phyloP scores from a whole-genome alignment of 2,113 vertebrate species.

The Accipiter virgatus region DNA sequence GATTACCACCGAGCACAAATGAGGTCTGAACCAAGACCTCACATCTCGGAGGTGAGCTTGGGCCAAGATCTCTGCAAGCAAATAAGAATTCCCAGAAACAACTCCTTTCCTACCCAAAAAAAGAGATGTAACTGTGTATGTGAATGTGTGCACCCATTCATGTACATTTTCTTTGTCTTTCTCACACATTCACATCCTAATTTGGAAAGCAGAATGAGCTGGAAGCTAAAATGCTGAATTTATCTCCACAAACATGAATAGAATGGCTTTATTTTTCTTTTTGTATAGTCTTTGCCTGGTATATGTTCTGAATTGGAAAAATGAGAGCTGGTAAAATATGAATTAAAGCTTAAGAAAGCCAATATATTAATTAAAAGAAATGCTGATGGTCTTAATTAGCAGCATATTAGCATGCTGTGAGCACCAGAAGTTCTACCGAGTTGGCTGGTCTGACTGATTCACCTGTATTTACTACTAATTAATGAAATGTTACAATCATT shows the following conservation, averaged over 20 bases:
- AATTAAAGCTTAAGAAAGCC: background rate
- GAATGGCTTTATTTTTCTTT: background rate
- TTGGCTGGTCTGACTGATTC: background rate
- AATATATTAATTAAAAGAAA: constrained; percentile 39
- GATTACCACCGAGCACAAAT: background rate
- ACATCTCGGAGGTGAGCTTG: background rate
- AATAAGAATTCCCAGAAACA: background rate
- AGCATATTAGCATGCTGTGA: constrained; percentile 36
- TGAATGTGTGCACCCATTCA: background rate
- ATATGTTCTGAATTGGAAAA: background rate
- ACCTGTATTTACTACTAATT: constrained; percentile 57
- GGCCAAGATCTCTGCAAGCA: background rate
- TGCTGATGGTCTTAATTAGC: constrained; percentile 61
- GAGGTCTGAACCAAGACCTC: background rate
- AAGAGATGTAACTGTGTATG: background rate
- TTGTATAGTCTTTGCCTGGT: background rate
- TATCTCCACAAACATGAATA: background rate
- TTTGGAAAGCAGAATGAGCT: background rate
- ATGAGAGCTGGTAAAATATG: background rate
- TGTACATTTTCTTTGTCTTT: background rate
- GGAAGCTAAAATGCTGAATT: background rate
- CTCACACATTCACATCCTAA: background rate
- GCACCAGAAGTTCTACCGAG: background rate
- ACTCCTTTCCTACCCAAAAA: background rate
- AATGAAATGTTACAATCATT: constrained; percentile 32